A percentile compares a stretch with the other conserved stretches of the same genome.
Evolutionary conservation across 1,140 invertebrate genomes (phyloP).

Genomic region (Hestina assimilis): DNA sequence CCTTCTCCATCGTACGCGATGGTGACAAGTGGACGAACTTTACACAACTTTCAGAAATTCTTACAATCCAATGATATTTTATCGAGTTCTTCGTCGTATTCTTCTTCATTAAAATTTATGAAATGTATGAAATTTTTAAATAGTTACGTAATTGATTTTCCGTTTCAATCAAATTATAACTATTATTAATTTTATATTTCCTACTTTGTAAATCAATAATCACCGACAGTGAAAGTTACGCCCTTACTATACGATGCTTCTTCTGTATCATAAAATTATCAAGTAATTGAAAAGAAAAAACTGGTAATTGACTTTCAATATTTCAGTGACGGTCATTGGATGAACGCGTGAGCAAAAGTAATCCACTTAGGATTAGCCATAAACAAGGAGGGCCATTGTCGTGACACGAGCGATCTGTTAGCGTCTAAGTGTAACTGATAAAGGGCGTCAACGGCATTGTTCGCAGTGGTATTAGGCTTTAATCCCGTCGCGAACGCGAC

Average conservation of each 20-base stretch:
- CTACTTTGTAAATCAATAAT: too few relatives aligned
- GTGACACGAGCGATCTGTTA: conserved; percentile 69
- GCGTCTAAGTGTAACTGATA: conserved; percentile 69
- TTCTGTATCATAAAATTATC: not conserved
- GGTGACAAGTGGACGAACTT: conserved; percentile 57
- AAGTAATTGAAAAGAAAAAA: not conserved
- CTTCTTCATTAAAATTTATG: too few relatives aligned
- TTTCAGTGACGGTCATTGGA: too few relatives aligned
- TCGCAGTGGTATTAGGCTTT: conserved; percentile 70
- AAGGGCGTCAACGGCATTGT: conserved; percentile 67
- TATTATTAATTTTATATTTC: too few relatives aligned
- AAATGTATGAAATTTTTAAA: too few relatives aligned
- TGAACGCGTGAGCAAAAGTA: conserved; percentile 41
- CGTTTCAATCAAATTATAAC: too few relatives aligned
- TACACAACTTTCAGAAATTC: conserved; percentile 14
- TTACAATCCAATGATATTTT: not conserved
- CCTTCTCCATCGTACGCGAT: conserved; percentile 28
- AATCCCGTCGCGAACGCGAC: conserved; percentile 68
- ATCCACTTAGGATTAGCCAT: conserved; percentile 74
- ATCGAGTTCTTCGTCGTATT: too few relatives aligned
- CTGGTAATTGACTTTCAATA: too few relatives aligned
- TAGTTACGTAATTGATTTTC: too few relatives aligned
- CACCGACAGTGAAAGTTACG: not conserved
- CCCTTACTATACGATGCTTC: not conserved
- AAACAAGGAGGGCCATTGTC: conserved; percentile 70